phyloP scores from a whole-genome alignment of 2,888 invertebrate species.

The Drosophila gaucha region DNA sequence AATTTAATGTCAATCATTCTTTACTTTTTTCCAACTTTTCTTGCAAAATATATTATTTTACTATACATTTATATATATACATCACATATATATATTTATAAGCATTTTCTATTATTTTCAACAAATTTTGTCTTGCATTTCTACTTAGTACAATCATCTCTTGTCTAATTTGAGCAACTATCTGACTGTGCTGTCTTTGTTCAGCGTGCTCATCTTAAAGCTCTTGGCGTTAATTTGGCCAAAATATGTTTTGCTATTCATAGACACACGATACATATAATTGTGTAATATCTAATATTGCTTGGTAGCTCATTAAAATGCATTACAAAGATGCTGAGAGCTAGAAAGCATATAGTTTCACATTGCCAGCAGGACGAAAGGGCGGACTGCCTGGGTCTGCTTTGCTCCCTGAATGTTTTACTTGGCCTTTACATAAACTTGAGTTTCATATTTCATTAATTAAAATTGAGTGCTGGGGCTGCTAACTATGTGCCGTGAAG shows the following conservation, averaged over 20 bases:
- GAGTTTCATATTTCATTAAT: slow-evolving; percentile 78
- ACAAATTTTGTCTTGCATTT: no score
- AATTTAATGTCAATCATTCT: no score
- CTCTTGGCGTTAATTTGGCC: background rate
- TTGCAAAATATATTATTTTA: background rate
- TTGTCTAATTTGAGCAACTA: no score
- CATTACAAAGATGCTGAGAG: slow-evolving; percentile 30
- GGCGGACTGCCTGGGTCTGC: slow-evolving; percentile 10
- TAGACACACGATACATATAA: slow-evolving; percentile 29
- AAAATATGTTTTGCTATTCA: background rate
- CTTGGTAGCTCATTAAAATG: slow-evolving; percentile 51
- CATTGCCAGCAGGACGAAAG: slow-evolving; percentile 13
- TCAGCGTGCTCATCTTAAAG: slow-evolving; percentile 9
- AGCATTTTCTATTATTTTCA: background rate
- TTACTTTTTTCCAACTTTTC: no score
- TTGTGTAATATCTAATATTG: slow-evolving; percentile 35
- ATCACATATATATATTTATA: no score
- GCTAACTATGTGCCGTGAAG: slow-evolving; percentile 56
- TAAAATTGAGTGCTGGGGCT: slow-evolving; percentile 65
- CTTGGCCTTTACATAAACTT: slow-evolving; percentile 60
- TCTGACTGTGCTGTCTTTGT: background rate
- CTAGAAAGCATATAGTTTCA: slow-evolving; percentile 33
- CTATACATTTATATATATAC: background rate
- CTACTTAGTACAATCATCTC: no score
- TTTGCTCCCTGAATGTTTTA: slow-evolving; percentile 7